A percentile compares a stretch with the other conserved stretches of the same genome.
phyloP scores from a whole-genome alignment of 1,140 invertebrate genomes.

The Polyergus mexicanus region DNA sequence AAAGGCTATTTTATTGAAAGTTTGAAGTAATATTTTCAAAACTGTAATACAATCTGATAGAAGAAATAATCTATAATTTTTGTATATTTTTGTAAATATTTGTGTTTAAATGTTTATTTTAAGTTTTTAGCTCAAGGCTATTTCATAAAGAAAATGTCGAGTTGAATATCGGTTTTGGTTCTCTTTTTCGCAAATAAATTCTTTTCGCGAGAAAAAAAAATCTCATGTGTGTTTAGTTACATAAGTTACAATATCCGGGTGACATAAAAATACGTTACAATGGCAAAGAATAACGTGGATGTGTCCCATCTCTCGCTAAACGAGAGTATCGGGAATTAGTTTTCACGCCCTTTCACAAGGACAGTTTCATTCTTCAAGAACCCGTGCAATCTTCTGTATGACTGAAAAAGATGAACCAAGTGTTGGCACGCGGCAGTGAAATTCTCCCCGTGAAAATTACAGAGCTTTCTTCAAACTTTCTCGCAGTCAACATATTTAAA shows the following conservation, averaged over 20 bases:
- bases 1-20: too few species aligned
- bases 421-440: slow-evolving; percentile 18
- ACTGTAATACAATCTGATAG: background rate
- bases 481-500: background rate
- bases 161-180: too few species aligned
- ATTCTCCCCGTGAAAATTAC: slow-evolving; percentile 34
- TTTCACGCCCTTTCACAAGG: background rate
- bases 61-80: too few species aligned
- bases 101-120: too few species aligned
- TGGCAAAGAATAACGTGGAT: background rate
- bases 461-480: slow-evolving; percentile 14
- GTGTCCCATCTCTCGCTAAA: slow-evolving; percentile 23
- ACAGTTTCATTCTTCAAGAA: slow-evolving; percentile 42
- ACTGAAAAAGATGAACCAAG: slow-evolving; percentile 41
- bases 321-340: slow-evolving; percentile 12
- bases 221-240: background rate
- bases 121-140: too few species aligned
- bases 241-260: background rate
- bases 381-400: slow-evolving; percentile 31
- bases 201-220: background rate
- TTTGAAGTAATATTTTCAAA: background rate
- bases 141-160: too few species aligned
- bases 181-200: background rate
- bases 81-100: too few species aligned
- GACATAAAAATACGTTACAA: background rate